phyloP scores from a whole-genome alignment of 2,888 invertebrate genomes.

The Hesperia comma region DNA sequence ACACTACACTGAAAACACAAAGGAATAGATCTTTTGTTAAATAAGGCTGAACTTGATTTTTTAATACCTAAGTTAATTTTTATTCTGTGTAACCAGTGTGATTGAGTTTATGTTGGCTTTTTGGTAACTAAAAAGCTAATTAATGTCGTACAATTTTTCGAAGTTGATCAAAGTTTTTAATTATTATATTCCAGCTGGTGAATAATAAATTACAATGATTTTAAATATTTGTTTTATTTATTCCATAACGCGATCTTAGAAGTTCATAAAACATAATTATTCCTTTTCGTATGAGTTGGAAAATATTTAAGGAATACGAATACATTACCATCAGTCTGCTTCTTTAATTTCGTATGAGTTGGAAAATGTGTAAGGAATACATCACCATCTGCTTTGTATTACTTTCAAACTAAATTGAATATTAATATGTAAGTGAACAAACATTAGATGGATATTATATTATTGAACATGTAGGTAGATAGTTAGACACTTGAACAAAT shows the following conservation, averaged over 20 bases:
- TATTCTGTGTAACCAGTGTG: conserved; percentile 77
- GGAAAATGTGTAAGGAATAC: too few species aligned
- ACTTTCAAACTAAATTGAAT: too few species aligned
- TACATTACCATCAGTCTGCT: too few species aligned
- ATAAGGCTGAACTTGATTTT: conserved; percentile 82
- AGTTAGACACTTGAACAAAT: too few species aligned
- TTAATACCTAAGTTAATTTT: conserved; percentile 77
- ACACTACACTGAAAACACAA: conserved; percentile 71
- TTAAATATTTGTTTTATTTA: conserved; percentile 62
- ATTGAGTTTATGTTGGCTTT: conserved; percentile 70
- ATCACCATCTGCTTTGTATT: too few species aligned
- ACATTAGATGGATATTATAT: too few species aligned
- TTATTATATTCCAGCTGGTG: conserved; percentile 77
- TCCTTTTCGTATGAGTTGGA: too few species aligned
- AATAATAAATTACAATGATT: conserved; percentile 78
- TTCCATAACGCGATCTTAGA: background rate
- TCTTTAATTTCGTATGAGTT: too few species aligned
- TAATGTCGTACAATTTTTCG: conserved; percentile 76
- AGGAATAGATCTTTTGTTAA: conserved; percentile 80
- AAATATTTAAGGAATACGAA: too few species aligned
- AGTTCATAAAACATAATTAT: background rate
- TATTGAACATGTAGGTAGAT: too few species aligned
- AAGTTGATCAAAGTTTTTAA: conserved; percentile 78
- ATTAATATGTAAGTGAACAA: too few species aligned
- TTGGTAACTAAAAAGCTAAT: conserved; percentile 65